Evolutionary conservation across 2,888 invertebrate genomes (phyloP), one percentile per base, ranked within the genome.

Genomic region (Fissipunctia ypsillon): DNA sequence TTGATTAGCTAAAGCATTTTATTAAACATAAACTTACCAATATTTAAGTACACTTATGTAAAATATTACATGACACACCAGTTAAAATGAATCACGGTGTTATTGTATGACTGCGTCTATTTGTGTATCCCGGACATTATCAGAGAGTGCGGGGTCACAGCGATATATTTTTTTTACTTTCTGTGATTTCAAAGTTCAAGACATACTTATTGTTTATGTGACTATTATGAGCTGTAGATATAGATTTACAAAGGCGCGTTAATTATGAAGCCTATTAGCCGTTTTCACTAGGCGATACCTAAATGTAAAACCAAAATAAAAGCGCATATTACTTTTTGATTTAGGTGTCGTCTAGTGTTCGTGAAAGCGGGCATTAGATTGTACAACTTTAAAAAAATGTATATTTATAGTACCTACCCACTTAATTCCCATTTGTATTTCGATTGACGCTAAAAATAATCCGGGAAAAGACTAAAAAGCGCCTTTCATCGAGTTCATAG

Each of bases 111-210:
- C 19, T 31, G n/a, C 31, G 6, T 48, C 7, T 41, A 25, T 43
- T 35, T 74, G 35, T 50, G 22, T 71, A 25, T 14, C 14, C 35
- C 48, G 75, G 25, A 63, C 25, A 52, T 69, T 60, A 72, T 73
- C 66, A 52, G 35, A 52, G 65, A 50, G 57, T 7, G 22, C 14
- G 25, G 52, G 74, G 74, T 73, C 80, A 73, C 6, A 1, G 5
- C n/a, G 78, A 78, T 80, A 68, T 45, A 19, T 25, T 16, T n/a
- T 28, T 28, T 50, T 54, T 25, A 66, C 54, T 43, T 60, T 61
- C 16, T 31, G 16, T n/a, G 48, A 25, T 59, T 64, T 65, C n/a
- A 50, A 57, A 67, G 61, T n/a, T n/a, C n/a, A n/a, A n/a, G n/a
- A n/a, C n/a, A n/a, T n/a, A n/a, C n/a, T n/a, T n/a, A n/a, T n/a